Percentiles rank a stretch among this genome's conserved stretches.
phyloP scores from a whole-genome alignment of 2,888 invertebrate genomes.

The Hydrotaea diabolus region DNA sequence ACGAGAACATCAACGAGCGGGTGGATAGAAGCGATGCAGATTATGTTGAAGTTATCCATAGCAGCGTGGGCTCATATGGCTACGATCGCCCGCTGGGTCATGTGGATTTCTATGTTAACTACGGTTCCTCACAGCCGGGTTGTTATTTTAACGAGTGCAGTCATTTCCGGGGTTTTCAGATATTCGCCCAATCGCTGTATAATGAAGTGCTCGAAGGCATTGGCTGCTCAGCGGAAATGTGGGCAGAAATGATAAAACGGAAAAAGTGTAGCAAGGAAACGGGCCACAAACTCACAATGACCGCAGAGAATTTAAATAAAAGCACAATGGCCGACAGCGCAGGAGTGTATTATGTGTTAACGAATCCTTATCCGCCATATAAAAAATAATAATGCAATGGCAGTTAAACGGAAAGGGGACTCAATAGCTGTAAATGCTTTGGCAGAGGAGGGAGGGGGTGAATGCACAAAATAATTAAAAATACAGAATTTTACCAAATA shows the following conservation, averaged over 20 bases:
- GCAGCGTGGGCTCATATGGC: conserved; percentile 82
- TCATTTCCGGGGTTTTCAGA: conserved; percentile 77
- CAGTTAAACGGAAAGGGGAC: too few species aligned
- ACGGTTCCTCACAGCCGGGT: conserved; percentile 84
- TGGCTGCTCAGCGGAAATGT: conserved; percentile 72
- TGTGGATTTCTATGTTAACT: conserved; percentile 84
- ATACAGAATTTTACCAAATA: conserved; percentile 70
- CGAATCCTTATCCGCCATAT: conserved; percentile 73
- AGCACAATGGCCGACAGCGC: conserved; percentile 55
- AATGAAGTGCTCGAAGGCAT: conserved; percentile 60
- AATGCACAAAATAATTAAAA: conserved; percentile 12
- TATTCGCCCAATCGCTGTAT: conserved; percentile 74
- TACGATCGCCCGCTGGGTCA: conserved; percentile 81
- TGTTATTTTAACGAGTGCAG: conserved; percentile 81
- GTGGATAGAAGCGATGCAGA: conserved; percentile 85
- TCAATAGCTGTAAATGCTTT: too few species aligned
- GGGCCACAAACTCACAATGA: conserved; percentile 69
- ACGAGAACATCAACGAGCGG: conserved; percentile 73
- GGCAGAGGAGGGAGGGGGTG: neutral
- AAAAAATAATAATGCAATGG: conserved; percentile 13
- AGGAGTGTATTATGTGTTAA: conserved; percentile 76
- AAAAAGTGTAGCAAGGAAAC: conserved; percentile 72
- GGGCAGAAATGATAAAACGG: conserved; percentile 72
- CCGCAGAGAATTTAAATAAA: conserved; percentile 71
- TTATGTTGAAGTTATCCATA: conserved; percentile 89